Base-by-base conservation (phyloP, 2,113 vertebrate species). In the Pipra filicauda region DNA sequence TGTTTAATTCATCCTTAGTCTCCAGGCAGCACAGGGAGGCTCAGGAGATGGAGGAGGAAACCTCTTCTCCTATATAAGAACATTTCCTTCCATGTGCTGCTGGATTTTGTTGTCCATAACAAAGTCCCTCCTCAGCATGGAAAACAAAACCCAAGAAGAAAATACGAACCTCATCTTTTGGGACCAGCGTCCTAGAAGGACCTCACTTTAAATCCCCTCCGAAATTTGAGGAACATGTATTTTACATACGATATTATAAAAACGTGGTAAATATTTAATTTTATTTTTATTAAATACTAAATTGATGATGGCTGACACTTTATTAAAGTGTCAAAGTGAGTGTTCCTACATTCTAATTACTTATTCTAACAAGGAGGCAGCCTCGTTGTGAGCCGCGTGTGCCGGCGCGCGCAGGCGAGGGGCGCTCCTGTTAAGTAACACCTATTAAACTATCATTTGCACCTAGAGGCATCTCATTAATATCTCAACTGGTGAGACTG, bases 401-500 rank as follows among this genome's bases (percentile, higher is more conserved):
- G 83, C 96, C 65, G 94, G 95, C 95, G 97, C 97, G 97, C 91
- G 85, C 97, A 97, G 97, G 97, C 92, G 97, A 98, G 97, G 97
- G 97, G 97, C 62, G 73, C 96, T 98, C 97, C 97, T 74, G 97
- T 98, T 98, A 99, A 99, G 98, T 99, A 99, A 99, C 99, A 99
- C 99, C 99, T 99, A 99, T 99, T 99, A 99, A 98, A 99, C 98
- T 96, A 97, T 98, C 98, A 99, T 99, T 99, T 99, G 98, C 99
- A 99, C 99, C 99, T 99, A 96, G 97, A 99, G 99, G 99, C 99
- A 98, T 98, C 99, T 99, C 99, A 99, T 99, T 99, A 99, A 98
- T 99, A 98, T 98, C 98, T 97, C 97, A 96, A 98, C 98, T 97
- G 97, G 98, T 97, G 97, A 97, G 98, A 98, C 97, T 97, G 97